Evolutionary conservation across 2,888 invertebrate species (phyloP).

Genomic region (Chrysolina oricalcia): DNA sequence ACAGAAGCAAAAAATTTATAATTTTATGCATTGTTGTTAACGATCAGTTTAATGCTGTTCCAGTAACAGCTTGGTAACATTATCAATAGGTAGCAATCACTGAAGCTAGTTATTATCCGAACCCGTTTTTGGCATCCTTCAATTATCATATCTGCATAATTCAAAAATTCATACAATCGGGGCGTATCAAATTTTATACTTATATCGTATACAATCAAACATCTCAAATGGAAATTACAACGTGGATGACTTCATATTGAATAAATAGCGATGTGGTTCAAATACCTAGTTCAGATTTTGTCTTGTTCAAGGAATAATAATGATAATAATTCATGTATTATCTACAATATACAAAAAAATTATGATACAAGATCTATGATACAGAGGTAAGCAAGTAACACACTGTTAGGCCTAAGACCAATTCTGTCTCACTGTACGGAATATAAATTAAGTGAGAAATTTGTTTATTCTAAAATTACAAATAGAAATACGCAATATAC

Average conservation of each 20-base stretch:
- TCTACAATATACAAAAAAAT: no score
- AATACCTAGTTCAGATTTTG: no score
- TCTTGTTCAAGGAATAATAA: no score
- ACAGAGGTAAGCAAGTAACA: no score
- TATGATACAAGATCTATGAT: no score
- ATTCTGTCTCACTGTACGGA: no score
- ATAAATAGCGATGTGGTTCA: no score
- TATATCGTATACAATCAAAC: background rate
- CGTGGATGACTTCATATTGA: background rate
- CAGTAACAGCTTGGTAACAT: background rate
- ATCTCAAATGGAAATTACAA: background rate
- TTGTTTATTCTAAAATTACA: no score
- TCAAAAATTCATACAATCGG: background rate
- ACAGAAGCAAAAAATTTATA: constrained; percentile 8
- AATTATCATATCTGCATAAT: constrained; percentile 15
- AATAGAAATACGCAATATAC: no score
- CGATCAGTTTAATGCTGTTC: background rate
- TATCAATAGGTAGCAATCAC: background rate
- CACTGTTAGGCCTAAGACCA: no score
- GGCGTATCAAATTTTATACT: background rate
- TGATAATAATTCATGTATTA: no score
- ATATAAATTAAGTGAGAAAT: no score
- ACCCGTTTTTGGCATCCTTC: constrained; percentile 1
- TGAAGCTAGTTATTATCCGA: constrained; percentile 9
- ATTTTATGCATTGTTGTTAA: constrained; percentile 1